These are phyloP conservation scores for Smutsia temminckii DNA, from an alignment of 2,797 vertebrate species.

Conservation along the genomic window DNA sequence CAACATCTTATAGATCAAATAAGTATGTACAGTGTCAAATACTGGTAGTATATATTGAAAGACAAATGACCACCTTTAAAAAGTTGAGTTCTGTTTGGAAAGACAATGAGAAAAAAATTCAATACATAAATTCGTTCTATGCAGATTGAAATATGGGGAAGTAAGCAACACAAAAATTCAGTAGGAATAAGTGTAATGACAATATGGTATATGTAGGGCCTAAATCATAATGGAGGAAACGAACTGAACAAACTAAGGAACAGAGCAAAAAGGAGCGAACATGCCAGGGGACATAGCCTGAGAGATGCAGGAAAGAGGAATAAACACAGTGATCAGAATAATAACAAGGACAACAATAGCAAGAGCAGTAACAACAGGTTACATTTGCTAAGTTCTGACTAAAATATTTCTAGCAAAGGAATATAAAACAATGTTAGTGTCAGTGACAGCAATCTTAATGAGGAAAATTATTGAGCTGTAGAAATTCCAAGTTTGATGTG, in stretches of 20 bases:
- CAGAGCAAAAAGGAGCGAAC: neutral
- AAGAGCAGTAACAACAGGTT: neutral
- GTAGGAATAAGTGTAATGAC: neutral
- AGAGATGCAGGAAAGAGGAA: neutral
- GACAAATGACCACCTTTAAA: neutral
- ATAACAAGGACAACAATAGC: neutral
- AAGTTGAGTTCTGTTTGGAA: neutral
- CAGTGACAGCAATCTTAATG: neutral
- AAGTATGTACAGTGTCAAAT: neutral
- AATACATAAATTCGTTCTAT: neutral
- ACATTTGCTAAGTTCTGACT: neutral
- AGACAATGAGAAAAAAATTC: neutral
- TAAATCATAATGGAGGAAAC: neutral
- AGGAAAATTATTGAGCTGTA: neutral
- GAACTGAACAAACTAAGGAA: neutral
- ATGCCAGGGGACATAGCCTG: neutral
- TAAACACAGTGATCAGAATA: neutral
- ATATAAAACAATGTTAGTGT: neutral
- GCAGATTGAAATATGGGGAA: neutral
- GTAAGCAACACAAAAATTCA: neutral
- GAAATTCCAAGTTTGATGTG: neutral
- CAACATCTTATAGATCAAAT: neutral
- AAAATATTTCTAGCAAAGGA: neutral
- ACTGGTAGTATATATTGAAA: neutral
- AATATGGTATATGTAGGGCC: neutral